A percentile compares a stretch with the other conserved stretches of the same genome.
These are phyloP conservation scores for Venustaconcha ellipsiformis DNA, from an alignment of 1,140 invertebrate genomes.

Conservation along the genomic window DNA sequence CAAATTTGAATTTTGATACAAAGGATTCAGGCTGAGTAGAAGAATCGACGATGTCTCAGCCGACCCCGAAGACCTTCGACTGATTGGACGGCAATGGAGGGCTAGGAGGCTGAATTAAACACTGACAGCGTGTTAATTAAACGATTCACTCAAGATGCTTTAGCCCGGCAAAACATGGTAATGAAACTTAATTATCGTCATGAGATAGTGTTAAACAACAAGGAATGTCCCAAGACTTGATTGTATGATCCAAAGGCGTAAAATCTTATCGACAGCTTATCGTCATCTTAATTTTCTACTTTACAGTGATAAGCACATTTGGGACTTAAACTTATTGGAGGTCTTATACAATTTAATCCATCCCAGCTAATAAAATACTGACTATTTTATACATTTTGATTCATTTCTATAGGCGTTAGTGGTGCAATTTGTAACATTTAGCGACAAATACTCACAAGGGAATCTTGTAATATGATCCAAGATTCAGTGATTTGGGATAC, in stretches of 20 bases:
- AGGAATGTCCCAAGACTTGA: not conserved
- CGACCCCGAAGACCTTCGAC: constrained; percentile 9
- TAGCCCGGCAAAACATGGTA: constrained; percentile 8
- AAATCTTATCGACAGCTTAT: too few species aligned
- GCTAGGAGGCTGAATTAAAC: constrained; percentile 13
- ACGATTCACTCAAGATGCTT: constrained; percentile 28
- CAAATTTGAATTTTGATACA: constrained; percentile 28
- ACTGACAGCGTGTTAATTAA: constrained; percentile 28
- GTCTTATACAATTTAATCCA: too few species aligned
- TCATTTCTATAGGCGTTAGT: constrained; percentile 16
- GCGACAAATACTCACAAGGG: constrained; percentile 9
- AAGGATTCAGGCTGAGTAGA: constrained; percentile 5
- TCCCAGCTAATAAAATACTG: not conserved
- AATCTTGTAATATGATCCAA: too few species aligned
- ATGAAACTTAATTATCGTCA: constrained; percentile 27
- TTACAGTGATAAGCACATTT: too few species aligned
- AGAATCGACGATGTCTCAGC: constrained; percentile 13
- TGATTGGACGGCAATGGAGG: constrained; percentile 11
- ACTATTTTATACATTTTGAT: constrained; percentile 35
- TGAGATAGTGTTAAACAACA: constrained; percentile 24
- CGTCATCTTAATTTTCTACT: too few species aligned
- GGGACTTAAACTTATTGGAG: too few species aligned
- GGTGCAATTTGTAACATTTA: constrained; percentile 27
- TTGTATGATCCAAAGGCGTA: too few species aligned
- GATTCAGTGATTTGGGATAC: too few species aligned